phyloP scores from a whole-genome alignment of 1,140 invertebrate species.

The Micrasema minimum region DNA sequence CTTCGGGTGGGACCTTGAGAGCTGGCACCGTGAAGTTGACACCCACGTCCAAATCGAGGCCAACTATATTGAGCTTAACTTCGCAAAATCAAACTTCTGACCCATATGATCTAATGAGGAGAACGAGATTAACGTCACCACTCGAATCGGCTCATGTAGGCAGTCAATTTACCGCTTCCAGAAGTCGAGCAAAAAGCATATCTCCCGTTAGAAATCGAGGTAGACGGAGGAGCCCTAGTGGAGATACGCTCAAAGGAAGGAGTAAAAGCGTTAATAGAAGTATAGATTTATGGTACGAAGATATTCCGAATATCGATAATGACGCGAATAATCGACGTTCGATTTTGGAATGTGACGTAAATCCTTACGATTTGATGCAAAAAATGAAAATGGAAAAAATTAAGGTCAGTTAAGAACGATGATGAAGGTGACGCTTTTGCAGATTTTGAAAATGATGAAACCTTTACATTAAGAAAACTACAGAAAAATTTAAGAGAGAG shows the following conservation, averaged over 20 bases:
- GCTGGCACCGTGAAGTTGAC: slow-evolving; percentile 71
- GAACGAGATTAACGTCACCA: slow-evolving; percentile 75
- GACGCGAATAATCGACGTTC: slow-evolving; percentile 71
- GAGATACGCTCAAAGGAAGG: slow-evolving; percentile 59
- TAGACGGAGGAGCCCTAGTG: slow-evolving; percentile 60
- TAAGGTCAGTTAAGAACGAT: slow-evolving; percentile 32
- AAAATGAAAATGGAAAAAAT: slow-evolving; percentile 55
- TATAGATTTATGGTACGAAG: slow-evolving; percentile 64
- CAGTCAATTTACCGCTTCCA: slow-evolving; percentile 65
- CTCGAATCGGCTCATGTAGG: slow-evolving; percentile 64
- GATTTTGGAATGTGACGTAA: slow-evolving; percentile 86
- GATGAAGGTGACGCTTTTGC: slow-evolving; percentile 50
- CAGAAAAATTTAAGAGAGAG: slow-evolving; percentile 46
- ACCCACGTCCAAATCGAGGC: slow-evolving; percentile 68
- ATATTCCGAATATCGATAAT: slow-evolving; percentile 62
- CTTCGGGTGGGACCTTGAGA: slow-evolving; percentile 61
- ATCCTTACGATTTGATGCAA: slow-evolving; percentile 84
- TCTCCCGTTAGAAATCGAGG: slow-evolving; percentile 67
- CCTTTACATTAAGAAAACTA: slow-evolving; percentile 48
- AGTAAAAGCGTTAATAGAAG: slow-evolving; percentile 66
- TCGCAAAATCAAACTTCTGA: slow-evolving; percentile 68
- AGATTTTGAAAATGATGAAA: slow-evolving; percentile 53
- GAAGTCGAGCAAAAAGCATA: slow-evolving; percentile 71
- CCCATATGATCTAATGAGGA: slow-evolving; percentile 84
- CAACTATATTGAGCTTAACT: slow-evolving; percentile 69